Percentiles rank a stretch among this genome's conserved stretches.
Evolutionary conservation across 2,113 vertebrate genomes (phyloP).

Genomic region (Solea senegalensis): DNA sequence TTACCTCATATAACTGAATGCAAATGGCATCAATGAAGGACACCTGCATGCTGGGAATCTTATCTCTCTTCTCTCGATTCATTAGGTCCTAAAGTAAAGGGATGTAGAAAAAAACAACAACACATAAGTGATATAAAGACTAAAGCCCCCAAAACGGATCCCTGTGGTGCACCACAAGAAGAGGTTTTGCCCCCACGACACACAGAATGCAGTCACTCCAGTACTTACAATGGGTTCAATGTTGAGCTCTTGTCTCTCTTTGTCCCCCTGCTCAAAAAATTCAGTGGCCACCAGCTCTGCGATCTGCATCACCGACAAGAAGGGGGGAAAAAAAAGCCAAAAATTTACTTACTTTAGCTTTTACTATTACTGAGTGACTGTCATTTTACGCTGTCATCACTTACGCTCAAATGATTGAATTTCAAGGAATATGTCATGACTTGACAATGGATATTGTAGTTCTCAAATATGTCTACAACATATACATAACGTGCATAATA

Average conservation of each 20-base stretch:
- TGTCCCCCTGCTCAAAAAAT: constrained; percentile 98
- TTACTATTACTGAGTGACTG: too few species aligned
- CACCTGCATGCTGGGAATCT: constrained; percentile 99
- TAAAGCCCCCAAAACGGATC: background rate
- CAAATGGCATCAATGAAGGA: constrained; percentile 98
- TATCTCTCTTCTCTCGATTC: constrained; percentile 98
- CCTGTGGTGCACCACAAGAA: constrained; percentile 1
- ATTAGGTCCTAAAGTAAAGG: constrained; percentile 88
- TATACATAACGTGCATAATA: too few species aligned
- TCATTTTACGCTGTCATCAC: too few species aligned
- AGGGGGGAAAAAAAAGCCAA: background rate
- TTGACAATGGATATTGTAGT: too few species aligned
- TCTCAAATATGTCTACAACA: too few species aligned
- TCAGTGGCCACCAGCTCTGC: constrained; percentile 96
- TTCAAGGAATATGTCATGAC: too few species aligned
- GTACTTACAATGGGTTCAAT: constrained; percentile 93
- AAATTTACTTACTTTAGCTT: too few species aligned
- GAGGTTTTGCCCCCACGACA: background rate
- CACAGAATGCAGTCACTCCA: background rate
- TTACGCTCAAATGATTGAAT: too few species aligned
- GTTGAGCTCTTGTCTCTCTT: constrained; percentile 93
- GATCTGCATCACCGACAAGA: constrained; percentile 82
- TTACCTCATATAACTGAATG: constrained; percentile 95
- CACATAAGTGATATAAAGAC: too few species aligned
- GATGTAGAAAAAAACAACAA: background rate